Evolutionary conservation across 2,113 vertebrate genomes (phyloP).

Genomic region (Cnemophilus loriae): DNA sequence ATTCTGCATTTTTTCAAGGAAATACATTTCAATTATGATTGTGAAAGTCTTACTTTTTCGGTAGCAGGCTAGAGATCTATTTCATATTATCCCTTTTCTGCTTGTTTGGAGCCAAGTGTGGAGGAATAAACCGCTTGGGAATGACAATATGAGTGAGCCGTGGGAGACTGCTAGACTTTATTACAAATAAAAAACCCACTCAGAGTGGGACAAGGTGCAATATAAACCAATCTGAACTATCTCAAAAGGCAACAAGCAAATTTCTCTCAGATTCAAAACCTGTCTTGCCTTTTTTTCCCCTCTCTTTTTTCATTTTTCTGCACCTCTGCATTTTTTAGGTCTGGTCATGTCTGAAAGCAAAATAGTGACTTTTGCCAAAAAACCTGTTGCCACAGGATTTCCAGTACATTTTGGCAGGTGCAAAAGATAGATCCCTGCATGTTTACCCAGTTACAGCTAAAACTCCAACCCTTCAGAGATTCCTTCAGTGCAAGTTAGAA

Average conservation of each 20-base stretch:
- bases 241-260: background rate
- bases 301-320: background rate
- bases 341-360: background rate
- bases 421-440: background rate
- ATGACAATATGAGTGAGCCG: background rate
- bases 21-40: background rate
- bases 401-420: background rate
- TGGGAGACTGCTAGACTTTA: background rate
- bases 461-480: background rate
- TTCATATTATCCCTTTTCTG: background rate
- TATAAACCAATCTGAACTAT: background rate
- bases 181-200: background rate
- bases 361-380: background rate
- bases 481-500: background rate
- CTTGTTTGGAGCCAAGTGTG: background rate
- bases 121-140: background rate
- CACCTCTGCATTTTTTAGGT: background rate
- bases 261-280: background rate
- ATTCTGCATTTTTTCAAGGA: background rate
- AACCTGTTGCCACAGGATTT: background rate
- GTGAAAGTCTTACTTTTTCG: background rate
- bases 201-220: background rate
- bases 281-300: background rate
- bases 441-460: background rate
- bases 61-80: background rate